Evolutionary conservation across 1,140 invertebrate species (phyloP), one percentile per base, ranked within the genome.

Genomic region (Ladona fulva): DNA sequence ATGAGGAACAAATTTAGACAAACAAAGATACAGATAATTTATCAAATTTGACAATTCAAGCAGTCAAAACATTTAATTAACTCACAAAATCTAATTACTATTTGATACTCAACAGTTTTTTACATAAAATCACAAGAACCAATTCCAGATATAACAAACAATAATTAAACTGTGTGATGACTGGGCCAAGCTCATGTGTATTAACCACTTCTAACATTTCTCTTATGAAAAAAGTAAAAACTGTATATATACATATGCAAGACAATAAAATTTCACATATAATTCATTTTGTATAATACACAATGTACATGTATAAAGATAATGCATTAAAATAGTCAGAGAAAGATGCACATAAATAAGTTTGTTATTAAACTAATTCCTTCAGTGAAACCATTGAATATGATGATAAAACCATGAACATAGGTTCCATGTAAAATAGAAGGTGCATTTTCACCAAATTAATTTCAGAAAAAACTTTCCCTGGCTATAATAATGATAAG

Each of bases 191-290:
- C 52, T 66, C 52, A 66, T 6, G 52, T 66, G 52, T 66, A 66
- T 66, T 22, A 66, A 66, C 52, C 52, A 66, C 52, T 66, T 3
- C 52, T 66, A 66, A 66, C 52, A 66, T 16, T 22, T 66, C 52
- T 66, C 52, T 66, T 12, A 66, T 66, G 52, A 66, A 66, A 66
- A 66, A 66, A 66, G 52, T 66, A 66, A 66, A 66, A 66, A 66
- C 52, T 66, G 52, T 66, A 66, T 66, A 52, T 52, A 66, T 66
- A 66, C 52, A 66, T 66, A 66, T 66, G n/a, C 52, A 66, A 66
- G 52, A 66, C 52, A 66, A 66, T 66, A 66, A 66, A 66, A 66
- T 66, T 66, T 66, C 52, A 66, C 52, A 66, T 66, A 66, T 66
- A 66, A 66, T 66, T 66, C 52, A 66, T 66, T 66, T 19, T 66